A percentile compares a stretch with the other conserved stretches of the same genome.
Evolutionary conservation across 2,888 invertebrate genomes (phyloP).

Genomic region (Cynaeus angustus): DNA sequence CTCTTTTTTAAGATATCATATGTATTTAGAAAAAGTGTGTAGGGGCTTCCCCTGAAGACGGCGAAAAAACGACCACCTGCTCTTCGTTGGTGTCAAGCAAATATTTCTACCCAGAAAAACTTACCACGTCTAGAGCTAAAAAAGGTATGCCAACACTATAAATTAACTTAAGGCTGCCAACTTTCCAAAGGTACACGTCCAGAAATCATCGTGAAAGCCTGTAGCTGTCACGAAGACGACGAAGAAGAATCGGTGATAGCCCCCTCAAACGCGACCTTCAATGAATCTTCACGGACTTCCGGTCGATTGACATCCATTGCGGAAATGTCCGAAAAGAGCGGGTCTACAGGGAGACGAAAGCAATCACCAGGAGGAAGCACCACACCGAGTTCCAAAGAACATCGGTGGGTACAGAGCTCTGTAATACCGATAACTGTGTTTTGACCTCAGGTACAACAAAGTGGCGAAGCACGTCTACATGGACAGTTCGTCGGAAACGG

Average conservation of each 20-base stretch:
- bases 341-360: not conserved
- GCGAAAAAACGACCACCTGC: conserved; percentile 25
- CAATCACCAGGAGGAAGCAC: not conserved
- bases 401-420: not conserved
- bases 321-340: conserved; percentile 20
- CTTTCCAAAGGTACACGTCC: not conserved
- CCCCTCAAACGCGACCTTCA: not conserved
- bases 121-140: not conserved
- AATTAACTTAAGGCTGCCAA: too few relatives aligned
- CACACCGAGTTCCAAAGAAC: not conserved
- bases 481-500: conserved; percentile 7
- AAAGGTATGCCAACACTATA: not conserved
- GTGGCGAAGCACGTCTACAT: conserved; percentile 8
- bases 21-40: not conserved
- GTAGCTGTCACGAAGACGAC: conserved; percentile 11
- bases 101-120: conserved; percentile 32
- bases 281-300: conserved; percentile 11
- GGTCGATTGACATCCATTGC: conserved; percentile 28
- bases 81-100: conserved; percentile 30
- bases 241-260: not conserved
- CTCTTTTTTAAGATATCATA: not conserved
- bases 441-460: not conserved
- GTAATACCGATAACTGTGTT: not conserved
- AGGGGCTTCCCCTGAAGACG: conserved; percentile 8
- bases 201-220: conserved; percentile 5